Conservation (phyloP, 2,113 vertebrate species). For the Aythya baeri region DNA sequence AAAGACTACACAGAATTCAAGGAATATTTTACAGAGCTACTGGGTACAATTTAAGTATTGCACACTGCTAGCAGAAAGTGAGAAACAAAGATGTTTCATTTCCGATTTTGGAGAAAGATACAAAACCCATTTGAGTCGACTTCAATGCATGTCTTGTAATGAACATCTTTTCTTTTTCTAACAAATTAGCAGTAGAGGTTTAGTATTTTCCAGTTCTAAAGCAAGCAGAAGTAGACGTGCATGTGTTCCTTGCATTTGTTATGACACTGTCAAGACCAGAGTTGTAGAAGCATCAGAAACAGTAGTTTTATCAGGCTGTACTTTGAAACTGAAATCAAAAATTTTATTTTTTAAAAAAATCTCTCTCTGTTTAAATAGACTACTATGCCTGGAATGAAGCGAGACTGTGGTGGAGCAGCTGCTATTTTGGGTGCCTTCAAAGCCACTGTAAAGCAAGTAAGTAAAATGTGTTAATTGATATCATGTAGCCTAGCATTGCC, state of each 20-base stretch:
- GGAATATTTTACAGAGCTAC: background rate
- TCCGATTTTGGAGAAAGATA: background rate
- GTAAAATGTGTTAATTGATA: constrained; percentile 65
- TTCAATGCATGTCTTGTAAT: background rate
- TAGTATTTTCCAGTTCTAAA: background rate
- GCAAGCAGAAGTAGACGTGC: background rate
- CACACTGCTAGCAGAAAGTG: background rate
- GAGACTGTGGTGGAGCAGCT: constrained; percentile 96
- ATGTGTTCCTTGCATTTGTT: background rate
- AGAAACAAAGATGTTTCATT: background rate
- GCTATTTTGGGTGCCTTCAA: constrained; percentile 94
- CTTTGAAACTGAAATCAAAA: background rate
- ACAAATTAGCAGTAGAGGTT: background rate
- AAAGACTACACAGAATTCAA: background rate
- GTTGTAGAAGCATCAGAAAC: constrained; percentile 1
- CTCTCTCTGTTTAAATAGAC: constrained; percentile 78
- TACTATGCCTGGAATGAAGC: constrained; percentile 98
- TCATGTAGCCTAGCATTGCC: constrained; percentile 15
- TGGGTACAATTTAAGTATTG: background rate
- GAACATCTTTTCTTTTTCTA: background rate
- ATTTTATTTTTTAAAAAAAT: background rate
- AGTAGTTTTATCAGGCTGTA: background rate
- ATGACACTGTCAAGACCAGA: background rate
- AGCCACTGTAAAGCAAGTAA: constrained; percentile 93
- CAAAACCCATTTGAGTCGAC: background rate